These are phyloP conservation scores for Amia ocellicauda DNA, from an alignment of 2,113 vertebrate species.

Conservation along the genomic window DNA sequence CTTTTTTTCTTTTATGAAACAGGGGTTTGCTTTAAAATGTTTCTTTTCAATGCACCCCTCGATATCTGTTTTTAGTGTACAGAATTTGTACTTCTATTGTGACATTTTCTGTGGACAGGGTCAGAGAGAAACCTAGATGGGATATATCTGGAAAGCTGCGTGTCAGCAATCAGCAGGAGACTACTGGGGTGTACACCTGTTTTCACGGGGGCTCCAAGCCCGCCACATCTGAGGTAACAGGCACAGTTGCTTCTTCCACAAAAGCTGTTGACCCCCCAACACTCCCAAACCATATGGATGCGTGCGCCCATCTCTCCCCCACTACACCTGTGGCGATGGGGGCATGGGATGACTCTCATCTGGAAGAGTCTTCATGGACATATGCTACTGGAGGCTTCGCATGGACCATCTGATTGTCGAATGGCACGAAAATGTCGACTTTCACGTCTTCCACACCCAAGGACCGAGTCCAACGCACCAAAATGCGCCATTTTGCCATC, in stretches of 20 bases:
- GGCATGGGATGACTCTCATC: constrained; percentile 16
- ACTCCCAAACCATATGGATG: constrained; percentile 13
- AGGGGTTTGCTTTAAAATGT: too few species aligned
- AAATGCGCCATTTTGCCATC: too few species aligned
- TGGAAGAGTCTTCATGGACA: constrained; percentile 4
- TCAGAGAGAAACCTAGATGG: too few species aligned
- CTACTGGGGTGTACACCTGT: not conserved
- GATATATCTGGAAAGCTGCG: not conserved
- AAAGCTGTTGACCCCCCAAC: not conserved
- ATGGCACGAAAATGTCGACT: too few species aligned
- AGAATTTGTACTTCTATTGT: too few species aligned
- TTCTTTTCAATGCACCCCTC: too few species aligned
- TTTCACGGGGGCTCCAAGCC: not conserved
- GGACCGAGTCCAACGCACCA: too few species aligned
- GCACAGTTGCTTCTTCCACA: not conserved
- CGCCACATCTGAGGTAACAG: not conserved
- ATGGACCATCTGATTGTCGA: too few species aligned
- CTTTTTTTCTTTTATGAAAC: too few species aligned
- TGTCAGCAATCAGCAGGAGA: not conserved
- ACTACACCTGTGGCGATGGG: constrained; percentile 18
- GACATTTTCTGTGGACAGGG: too few species aligned
- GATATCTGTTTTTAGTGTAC: not conserved
- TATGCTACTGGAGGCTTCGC: constrained; percentile 15
- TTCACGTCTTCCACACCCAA: too few species aligned
- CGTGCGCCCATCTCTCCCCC: not conserved